phyloP scores from a whole-genome alignment of 2,113 vertebrate genomes.

The Oreochromis niloticus region DNA sequence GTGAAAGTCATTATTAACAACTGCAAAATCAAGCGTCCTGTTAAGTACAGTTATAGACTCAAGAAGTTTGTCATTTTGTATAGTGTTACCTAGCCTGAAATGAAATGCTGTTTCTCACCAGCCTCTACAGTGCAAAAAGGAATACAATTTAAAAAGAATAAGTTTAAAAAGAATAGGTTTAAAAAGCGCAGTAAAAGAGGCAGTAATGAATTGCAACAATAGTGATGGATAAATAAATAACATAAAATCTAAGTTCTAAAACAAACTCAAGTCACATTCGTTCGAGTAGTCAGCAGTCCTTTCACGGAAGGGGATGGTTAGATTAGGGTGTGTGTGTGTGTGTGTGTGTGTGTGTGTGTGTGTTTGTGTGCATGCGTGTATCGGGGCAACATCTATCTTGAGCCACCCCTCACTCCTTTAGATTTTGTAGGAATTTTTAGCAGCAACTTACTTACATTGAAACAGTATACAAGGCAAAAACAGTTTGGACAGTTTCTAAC shows the following conservation, averaged over 20 bases:
- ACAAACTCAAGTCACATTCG: neutral
- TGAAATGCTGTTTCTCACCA: neutral
- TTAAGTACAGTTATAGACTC: neutral
- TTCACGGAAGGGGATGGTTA: neutral
- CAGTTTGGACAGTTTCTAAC: neutral
- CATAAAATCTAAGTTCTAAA: accelerated
- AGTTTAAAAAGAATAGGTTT: neutral
- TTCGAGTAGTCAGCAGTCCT: neutral
- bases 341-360: too few relatives aligned
- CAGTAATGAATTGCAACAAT: neutral
- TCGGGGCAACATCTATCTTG: neutral
- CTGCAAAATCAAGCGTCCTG: neutral
- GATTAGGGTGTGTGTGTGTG: neutral
- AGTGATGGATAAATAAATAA: neutral
- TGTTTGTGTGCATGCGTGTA: accelerated
- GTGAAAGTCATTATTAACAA: neutral
- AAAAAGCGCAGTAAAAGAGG: neutral
- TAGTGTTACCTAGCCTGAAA: neutral
- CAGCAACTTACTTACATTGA: neutral
- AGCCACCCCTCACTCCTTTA: neutral
- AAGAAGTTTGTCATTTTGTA: neutral
- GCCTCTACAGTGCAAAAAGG: accelerated
- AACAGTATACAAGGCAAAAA: neutral
- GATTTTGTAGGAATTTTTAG: neutral
- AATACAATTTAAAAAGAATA: neutral